Evolutionary conservation across 2,888 invertebrate genomes (phyloP).

Genomic region (Drosophila subsilvestris): DNA sequence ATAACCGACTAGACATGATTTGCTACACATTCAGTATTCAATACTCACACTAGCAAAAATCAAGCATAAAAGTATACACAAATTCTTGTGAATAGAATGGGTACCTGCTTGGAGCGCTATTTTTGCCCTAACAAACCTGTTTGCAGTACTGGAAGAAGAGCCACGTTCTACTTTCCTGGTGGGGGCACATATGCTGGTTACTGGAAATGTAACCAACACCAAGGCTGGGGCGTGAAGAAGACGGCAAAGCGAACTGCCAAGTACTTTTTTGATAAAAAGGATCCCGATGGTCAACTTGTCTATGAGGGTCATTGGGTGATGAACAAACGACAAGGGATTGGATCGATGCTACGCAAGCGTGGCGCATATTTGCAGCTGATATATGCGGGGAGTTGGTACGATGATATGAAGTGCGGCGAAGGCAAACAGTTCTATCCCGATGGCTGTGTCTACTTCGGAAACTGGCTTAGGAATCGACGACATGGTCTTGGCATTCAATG

Average conservation of each 20-base stretch:
- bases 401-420: constrained; percentile 80
- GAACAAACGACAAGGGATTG: constrained; percentile 79
- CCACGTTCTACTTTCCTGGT: constrained; percentile 69
- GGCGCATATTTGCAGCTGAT: constrained; percentile 70
- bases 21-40: not conserved
- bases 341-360: constrained; percentile 74
- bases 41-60: not conserved
- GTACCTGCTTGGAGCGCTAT: constrained; percentile 54
- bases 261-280: constrained; percentile 54
- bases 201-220: constrained; percentile 71
- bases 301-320: constrained; percentile 82
- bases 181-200: constrained; percentile 78
- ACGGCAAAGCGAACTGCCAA: constrained; percentile 32
- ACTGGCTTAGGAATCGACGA: constrained; percentile 79
- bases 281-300: constrained; percentile 66
- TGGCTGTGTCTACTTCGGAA: constrained; percentile 79
- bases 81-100: constrained; percentile 49
- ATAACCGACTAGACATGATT: too few species aligned
- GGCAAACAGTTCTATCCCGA: constrained; percentile 82
- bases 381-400: constrained; percentile 80
- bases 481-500: constrained; percentile 82
- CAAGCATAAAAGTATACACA: not conserved
- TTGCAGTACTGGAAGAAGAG: constrained; percentile 69
- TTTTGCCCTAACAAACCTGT: constrained; percentile 62
- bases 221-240: constrained; percentile 77